Evolutionary conservation across 2,888 invertebrate genomes (phyloP).

Genomic region (Acleris sparsana): DNA sequence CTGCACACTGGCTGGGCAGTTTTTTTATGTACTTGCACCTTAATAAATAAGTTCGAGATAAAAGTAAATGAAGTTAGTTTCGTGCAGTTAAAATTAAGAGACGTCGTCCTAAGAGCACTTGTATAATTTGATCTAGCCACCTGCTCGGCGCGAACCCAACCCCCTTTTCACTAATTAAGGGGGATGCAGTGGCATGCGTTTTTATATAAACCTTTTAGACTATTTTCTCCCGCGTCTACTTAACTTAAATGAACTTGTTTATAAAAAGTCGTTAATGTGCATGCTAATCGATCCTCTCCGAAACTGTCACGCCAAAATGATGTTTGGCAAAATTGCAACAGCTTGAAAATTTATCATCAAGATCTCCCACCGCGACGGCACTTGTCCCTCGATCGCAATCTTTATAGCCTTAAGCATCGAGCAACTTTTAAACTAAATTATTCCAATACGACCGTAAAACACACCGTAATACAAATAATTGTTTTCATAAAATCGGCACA

Average conservation of each 20-base stretch:
- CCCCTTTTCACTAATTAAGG: conserved; percentile 17
- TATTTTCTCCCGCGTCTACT: conserved; percentile 9
- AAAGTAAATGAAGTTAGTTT: neutral
- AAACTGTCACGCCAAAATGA: too few relatives aligned
- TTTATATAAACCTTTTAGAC: conserved; percentile 4
- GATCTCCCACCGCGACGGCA: conserved; percentile 14
- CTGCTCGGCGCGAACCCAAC: conserved; percentile 2
- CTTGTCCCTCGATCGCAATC: conserved; percentile 23
- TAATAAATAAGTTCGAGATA: neutral
- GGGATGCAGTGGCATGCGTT: conserved; percentile 24
- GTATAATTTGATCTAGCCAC: conserved; percentile 18
- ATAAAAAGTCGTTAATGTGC: too few relatives aligned
- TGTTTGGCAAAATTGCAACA: neutral
- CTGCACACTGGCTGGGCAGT: neutral
- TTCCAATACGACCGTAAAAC: conserved; percentile 11
- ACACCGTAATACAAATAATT: conserved; percentile 17
- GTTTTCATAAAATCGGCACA: conserved; percentile 1
- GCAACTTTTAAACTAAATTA: conserved; percentile 12
- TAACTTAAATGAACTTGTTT: conserved; percentile 1
- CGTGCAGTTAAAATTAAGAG: conserved; percentile 2
- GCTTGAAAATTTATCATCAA: conserved; percentile 9
- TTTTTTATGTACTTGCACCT: too few relatives aligned
- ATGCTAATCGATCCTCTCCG: too few relatives aligned
- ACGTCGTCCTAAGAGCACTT: neutral
- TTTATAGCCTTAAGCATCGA: conserved; percentile 16